Evolutionary conservation across 1,140 invertebrate genomes (phyloP).

Genomic region (Anastrepha obliqua): DNA sequence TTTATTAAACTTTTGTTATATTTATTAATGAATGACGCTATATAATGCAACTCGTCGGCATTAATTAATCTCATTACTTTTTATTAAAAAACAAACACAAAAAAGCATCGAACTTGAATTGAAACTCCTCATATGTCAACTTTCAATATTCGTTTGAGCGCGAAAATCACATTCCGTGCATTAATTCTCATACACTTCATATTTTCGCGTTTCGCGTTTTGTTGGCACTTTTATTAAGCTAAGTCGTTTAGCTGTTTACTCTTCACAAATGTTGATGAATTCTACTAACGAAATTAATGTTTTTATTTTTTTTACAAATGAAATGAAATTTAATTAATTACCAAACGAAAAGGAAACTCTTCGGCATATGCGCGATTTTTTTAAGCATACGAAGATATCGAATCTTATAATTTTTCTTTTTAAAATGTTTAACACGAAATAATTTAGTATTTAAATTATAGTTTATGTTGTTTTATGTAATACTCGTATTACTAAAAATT

Average conservation of each 20-base stretch:
- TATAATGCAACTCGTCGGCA: neutral
- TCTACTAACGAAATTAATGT: constrained; percentile 1
- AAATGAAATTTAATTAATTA: constrained; percentile 33
- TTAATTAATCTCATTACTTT: neutral
- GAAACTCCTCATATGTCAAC: neutral
- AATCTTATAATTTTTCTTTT: constrained; percentile 9
- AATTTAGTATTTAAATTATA: constrained; percentile 29
- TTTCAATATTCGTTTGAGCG: constrained; percentile 28
- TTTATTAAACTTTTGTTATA: neutral
- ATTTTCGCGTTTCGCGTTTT: neutral
- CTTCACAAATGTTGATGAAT: constrained; percentile 22
- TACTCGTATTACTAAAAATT: constrained; percentile 7
- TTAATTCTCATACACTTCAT: neutral
- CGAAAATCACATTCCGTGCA: constrained; percentile 38
- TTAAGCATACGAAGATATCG: constrained; percentile 48
- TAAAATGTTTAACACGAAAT: constrained; percentile 34
- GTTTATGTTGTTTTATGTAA: constrained; percentile 34
- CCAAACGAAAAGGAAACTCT: constrained; percentile 28
- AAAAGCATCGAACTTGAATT: neutral
- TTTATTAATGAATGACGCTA: neutral
- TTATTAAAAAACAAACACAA: neutral
- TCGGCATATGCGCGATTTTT: constrained; percentile 49
- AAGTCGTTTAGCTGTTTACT: neutral
- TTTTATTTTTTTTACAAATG: neutral
- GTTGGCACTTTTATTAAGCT: neutral